Evolutionary conservation across 2,113 vertebrate species (phyloP).

Genomic region (Trogon surrucura): DNA sequence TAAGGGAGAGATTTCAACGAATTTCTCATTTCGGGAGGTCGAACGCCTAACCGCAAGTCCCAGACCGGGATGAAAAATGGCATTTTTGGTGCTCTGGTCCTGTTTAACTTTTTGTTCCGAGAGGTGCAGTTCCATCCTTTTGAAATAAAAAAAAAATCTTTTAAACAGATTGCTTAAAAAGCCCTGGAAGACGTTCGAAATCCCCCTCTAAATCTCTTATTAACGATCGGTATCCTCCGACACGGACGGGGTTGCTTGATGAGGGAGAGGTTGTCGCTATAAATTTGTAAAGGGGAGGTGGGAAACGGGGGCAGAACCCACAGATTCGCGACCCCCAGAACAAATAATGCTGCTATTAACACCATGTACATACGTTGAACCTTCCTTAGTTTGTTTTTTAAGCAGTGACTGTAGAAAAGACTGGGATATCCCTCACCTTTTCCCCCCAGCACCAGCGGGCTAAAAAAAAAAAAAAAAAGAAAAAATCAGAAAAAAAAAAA

Average conservation of each 20-base stretch:
- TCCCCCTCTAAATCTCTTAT: not conserved
- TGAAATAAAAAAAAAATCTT: constrained; percentile 51
- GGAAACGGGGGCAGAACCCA: not conserved
- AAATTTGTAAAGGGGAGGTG: not conserved
- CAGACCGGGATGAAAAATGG: constrained; percentile 37
- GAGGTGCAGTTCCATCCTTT: constrained; percentile 16
- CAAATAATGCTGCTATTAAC: not conserved
- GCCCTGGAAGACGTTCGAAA: constrained; percentile 3
- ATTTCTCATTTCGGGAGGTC: constrained; percentile 42
- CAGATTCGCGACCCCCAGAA: not conserved
- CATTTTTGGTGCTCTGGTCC: constrained; percentile 60
- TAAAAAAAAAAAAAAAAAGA: fast-evolving
- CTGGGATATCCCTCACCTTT: fast-evolving
- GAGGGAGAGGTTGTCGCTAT: not conserved
- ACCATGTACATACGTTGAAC: not conserved
- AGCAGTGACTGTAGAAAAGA: not conserved
- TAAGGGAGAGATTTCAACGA: not conserved
- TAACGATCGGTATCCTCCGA: not conserved
- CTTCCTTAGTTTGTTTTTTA: not conserved
- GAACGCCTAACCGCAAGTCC: not conserved
- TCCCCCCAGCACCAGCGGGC: not conserved
- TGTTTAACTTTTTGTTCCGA: constrained; percentile 52
- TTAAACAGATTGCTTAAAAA: constrained; percentile 9
- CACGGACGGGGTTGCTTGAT: not conserved
- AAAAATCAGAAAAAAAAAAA: not conserved